phyloP scores from a whole-genome alignment of 2,797 vertebrate genomes.

The Rhinatrema bivittatum region DNA sequence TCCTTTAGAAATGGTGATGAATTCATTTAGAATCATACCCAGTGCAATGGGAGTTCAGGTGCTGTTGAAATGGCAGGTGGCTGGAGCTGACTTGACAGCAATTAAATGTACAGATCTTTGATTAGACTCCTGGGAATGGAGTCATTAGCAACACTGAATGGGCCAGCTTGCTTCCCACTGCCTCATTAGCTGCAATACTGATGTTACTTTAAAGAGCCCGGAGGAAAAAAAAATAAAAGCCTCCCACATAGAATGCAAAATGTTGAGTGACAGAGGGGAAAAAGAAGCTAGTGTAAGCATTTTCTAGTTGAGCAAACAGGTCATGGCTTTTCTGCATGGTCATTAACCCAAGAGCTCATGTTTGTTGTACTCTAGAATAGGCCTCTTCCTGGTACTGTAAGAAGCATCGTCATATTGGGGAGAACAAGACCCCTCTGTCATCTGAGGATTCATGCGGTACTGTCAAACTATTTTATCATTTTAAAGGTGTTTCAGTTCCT shows the following conservation, averaged over 20 bases:
- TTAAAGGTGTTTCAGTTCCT: too few species aligned
- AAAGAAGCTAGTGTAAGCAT: conserved; percentile 38
- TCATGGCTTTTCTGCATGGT: conserved; percentile 19
- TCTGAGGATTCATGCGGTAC: conserved; percentile 6
- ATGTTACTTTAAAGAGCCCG: conserved; percentile 55
- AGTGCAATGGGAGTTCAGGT: conserved; percentile 68
- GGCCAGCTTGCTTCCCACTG: conserved; percentile 62
- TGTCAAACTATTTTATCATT: not conserved
- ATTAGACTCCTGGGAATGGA: conserved; percentile 80
- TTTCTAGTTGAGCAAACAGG: conserved; percentile 41
- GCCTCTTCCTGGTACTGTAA: not conserved
- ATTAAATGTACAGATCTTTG: conserved; percentile 92
- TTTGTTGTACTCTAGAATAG: conserved; percentile 31
- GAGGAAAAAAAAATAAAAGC: conserved; percentile 11
- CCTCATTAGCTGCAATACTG: conserved; percentile 62
- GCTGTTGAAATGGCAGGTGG: conserved; percentile 80
- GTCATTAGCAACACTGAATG: conserved; percentile 74
- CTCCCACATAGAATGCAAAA: conserved; percentile 32
- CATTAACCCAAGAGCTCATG: conserved; percentile 10
- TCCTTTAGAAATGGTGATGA: conserved; percentile 65
- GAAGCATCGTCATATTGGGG: not conserved
- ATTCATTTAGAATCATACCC: conserved; percentile 62
- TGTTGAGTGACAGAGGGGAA: conserved; percentile 29
- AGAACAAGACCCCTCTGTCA: conserved; percentile 32
- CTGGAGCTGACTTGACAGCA: conserved; percentile 82